A percentile compares a stretch with the other conserved stretches of the same genome.
These are phyloP conservation scores for Synergus umbraculus DNA, from an alignment of 2,888 invertebrate species.

Conservation along the genomic window DNA sequence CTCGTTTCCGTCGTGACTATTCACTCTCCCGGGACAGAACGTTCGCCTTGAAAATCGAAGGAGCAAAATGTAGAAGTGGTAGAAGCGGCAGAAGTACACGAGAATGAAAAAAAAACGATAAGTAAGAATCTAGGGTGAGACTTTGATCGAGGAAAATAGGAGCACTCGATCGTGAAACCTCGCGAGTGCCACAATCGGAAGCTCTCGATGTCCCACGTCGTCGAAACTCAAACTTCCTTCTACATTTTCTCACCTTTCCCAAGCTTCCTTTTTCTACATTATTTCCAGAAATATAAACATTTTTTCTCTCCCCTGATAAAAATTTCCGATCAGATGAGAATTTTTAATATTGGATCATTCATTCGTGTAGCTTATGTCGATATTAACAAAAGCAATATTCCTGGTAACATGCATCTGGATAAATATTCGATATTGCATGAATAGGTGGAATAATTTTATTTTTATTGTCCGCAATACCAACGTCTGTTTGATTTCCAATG, in stretches of 20 bases:
- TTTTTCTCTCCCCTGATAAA: no score
- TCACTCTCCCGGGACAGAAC: slow-evolving; percentile 38
- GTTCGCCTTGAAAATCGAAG: slow-evolving; percentile 36
- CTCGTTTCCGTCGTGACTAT: slow-evolving; percentile 53
- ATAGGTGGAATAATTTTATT: slow-evolving; percentile 11
- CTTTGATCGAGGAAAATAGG: slow-evolving; percentile 70
- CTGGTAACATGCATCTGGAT: slow-evolving; percentile 11
- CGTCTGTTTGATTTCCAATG: background rate
- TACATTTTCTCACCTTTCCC: background rate
- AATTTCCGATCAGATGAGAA: slow-evolving; percentile 34
- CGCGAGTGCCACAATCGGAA: slow-evolving; percentile 71
- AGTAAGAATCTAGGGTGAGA: slow-evolving; percentile 56
- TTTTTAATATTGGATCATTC: background rate
- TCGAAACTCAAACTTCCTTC: slow-evolving; percentile 51
- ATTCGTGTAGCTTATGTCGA: background rate
- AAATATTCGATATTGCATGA: slow-evolving; percentile 38
- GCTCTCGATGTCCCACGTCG: slow-evolving; percentile 65
- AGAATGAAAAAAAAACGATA: slow-evolving; percentile 44
- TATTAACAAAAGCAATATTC: slow-evolving; percentile 7
- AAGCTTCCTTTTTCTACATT: no score
- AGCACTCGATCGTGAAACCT: slow-evolving; percentile 71
- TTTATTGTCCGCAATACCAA: slow-evolving; percentile 10
- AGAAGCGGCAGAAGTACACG: slow-evolving; percentile 42
- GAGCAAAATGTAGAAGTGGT: slow-evolving; percentile 41
- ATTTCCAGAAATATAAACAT: no score